Conservation (phyloP, 2,797 vertebrate species). For the Rhabdophis nuchalis region DNA sequence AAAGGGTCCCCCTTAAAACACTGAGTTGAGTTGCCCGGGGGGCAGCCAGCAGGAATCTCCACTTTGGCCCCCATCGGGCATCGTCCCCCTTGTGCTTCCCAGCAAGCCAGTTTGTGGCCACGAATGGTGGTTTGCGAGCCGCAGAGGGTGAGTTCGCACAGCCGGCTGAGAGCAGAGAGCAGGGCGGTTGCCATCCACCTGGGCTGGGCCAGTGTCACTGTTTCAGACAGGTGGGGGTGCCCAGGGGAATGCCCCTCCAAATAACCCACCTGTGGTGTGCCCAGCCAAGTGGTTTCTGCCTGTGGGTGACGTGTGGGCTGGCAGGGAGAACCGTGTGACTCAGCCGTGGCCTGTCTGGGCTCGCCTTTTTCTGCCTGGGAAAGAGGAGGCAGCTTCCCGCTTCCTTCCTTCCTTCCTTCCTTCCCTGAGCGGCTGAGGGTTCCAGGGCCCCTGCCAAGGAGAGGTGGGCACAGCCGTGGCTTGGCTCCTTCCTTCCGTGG, state of each 20-base stretch:
- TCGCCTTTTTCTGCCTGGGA: neutral
- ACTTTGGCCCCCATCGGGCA: neutral
- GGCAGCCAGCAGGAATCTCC: neutral
- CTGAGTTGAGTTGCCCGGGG: neutral
- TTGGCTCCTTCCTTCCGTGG: neutral
- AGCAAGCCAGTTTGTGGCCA: neutral
- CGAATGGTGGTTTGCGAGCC: neutral
- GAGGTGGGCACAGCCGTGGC: neutral
- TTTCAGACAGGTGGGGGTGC: neutral
- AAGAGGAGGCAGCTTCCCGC: neutral
- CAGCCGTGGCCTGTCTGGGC: neutral
- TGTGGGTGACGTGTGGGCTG: too few relatives aligned
- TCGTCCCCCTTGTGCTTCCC: neutral
- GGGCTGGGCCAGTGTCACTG: fast-evolving
- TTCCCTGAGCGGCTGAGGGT: neutral
- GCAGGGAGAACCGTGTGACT: neutral
- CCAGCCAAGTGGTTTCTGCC: neutral
- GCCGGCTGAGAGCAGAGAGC: neutral
- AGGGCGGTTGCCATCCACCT: neutral
- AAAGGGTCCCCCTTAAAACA: neutral
- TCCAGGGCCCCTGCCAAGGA: neutral
- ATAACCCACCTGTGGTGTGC: too few relatives aligned
- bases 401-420: neutral
- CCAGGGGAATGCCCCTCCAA: neutral
- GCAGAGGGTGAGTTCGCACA: neutral